Percentiles rank a stretch among this genome's conserved stretches.
Evolutionary conservation across 2,888 invertebrate species (phyloP).

Genomic region (Sphinx pinastri): DNA sequence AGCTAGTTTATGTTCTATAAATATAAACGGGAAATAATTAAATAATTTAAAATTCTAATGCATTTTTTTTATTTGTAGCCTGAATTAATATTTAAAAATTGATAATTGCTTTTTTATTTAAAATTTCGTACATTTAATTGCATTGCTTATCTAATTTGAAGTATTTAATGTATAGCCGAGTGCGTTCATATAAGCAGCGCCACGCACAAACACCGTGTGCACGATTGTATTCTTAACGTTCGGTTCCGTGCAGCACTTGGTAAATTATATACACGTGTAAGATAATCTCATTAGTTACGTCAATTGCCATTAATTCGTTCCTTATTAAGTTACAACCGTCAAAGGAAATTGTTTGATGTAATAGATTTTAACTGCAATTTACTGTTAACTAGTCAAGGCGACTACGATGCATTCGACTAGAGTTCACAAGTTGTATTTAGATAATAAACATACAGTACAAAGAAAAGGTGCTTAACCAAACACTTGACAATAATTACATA

Average conservation of each 20-base stretch:
- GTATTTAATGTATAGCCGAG: slow-evolving; percentile 34
- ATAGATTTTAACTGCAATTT: neutral
- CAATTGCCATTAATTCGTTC: slow-evolving; percentile 30
- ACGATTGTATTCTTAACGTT: slow-evolving; percentile 34
- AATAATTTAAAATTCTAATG: neutral
- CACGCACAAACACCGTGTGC: slow-evolving; percentile 39
- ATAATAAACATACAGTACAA: neutral
- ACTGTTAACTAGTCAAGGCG: neutral
- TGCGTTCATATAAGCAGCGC: slow-evolving; percentile 23
- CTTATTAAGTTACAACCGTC: slow-evolving; percentile 30
- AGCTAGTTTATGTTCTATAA: slow-evolving; percentile 42
- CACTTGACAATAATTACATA: slow-evolving; percentile 15
- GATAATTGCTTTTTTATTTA: too few relatives aligned
- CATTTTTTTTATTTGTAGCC: too few relatives aligned
- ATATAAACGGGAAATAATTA: slow-evolving; percentile 45
- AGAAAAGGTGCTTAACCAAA: slow-evolving; percentile 12
- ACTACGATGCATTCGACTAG: neutral
- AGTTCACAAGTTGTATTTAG: too few relatives aligned
- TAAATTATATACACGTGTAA: slow-evolving; percentile 42
- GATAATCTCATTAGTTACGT: slow-evolving; percentile 39
- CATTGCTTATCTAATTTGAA: slow-evolving; percentile 24
- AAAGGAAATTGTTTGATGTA: neutral
- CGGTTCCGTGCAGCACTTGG: slow-evolving; percentile 37
- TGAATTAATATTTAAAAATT: too few relatives aligned
- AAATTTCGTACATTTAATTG: neutral